Evolutionary conservation across 2,113 vertebrate genomes (phyloP), one percentile per base, ranked within the genome.

Genomic region (Petrocephalus zakoni): DNA sequence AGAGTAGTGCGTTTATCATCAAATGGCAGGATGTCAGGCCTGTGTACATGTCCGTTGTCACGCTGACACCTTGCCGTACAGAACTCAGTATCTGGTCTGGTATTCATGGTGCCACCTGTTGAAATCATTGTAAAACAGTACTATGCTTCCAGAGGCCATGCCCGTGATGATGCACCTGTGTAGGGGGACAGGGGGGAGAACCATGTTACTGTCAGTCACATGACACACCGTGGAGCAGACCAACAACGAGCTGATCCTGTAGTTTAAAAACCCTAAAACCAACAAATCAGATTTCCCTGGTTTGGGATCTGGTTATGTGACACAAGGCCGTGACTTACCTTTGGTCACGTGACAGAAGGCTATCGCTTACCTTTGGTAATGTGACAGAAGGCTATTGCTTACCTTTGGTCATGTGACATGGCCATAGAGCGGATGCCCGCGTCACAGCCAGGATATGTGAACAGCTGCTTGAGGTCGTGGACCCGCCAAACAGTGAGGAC

Each of bases 111-210:
- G 98, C 99, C 98, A 99, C 85, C 97, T 96, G 93, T 99, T 99
- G 92, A 99, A 99, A 91, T 99, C 97, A 0, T 98, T 99, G 96
- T 99, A 98, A 94, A 99, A 99, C 88, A 99, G 97, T 10, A 99
- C 99, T 47, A 99, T 99, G 93, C 99, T 99, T 47, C 98, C 98
- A 0, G 98, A 99, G 0, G 98, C 97, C 99, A 99, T 99, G 89
- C 99, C 99, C 0, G 98, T 97, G 91, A 99, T 98, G 91, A 99
- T 96, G 90, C 98, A 99, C 96, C 99, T 99, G 75, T 53, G 86
- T 88, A 3, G 82, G 42, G 90, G 87, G 1, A 91, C 21, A 46
- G 84, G 19, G 89, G 3, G 46, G 17, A 25, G 42, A 34, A 72
- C 8, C 37, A 51, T 42, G 46, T 78, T 9, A 86, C 22, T 34